phyloP scores from a whole-genome alignment of 2,888 invertebrate species.

The Drosophila suboccidentalis region DNA sequence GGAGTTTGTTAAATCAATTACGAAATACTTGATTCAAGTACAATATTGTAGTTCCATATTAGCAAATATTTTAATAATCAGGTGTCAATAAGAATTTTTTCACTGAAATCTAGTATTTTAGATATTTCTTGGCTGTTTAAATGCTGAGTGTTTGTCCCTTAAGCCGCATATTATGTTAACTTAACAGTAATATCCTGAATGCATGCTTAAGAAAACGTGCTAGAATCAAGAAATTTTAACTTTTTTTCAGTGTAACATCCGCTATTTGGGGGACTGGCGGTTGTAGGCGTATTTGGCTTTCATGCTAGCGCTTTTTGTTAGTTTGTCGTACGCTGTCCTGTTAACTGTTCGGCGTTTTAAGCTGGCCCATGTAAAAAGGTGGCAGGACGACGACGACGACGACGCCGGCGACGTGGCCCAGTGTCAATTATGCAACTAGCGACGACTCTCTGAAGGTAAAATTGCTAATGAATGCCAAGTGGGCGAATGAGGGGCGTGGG shows the following conservation, averaged over 20 bases:
- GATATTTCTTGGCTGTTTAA: too few relatives aligned
- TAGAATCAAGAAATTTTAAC: too few relatives aligned
- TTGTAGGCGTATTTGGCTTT: conserved; percentile 35
- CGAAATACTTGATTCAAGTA: too few relatives aligned
- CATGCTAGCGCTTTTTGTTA: conserved; percentile 10
- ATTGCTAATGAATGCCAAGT: conserved; percentile 80
- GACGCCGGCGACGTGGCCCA: conserved; percentile 42
- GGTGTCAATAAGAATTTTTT: too few relatives aligned
- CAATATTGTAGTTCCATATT: too few relatives aligned
- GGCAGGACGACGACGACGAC: conserved; percentile 23
- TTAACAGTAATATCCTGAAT: too few relatives aligned
- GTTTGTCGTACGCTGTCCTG: conserved; percentile 82
- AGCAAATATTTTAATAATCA: too few relatives aligned
- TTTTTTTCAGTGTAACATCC: conserved; percentile 6
- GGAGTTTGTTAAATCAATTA: too few relatives aligned
- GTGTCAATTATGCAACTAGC: conserved; percentile 77
- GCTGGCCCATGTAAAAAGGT: conserved; percentile 45
- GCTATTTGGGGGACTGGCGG: not conserved
- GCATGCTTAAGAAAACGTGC: too few relatives aligned
- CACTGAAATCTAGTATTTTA: too few relatives aligned
- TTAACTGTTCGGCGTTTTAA: conserved; percentile 63
- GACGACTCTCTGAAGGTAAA: conserved; percentile 70
- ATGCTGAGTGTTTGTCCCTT: too few relatives aligned
- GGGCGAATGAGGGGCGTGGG: conserved; percentile 27
- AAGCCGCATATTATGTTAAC: too few relatives aligned